Evolutionary conservation across 2,113 vertebrate genomes (phyloP), one percentile per base, ranked within the genome.

Genomic region (Eurystomus gularis): DNA sequence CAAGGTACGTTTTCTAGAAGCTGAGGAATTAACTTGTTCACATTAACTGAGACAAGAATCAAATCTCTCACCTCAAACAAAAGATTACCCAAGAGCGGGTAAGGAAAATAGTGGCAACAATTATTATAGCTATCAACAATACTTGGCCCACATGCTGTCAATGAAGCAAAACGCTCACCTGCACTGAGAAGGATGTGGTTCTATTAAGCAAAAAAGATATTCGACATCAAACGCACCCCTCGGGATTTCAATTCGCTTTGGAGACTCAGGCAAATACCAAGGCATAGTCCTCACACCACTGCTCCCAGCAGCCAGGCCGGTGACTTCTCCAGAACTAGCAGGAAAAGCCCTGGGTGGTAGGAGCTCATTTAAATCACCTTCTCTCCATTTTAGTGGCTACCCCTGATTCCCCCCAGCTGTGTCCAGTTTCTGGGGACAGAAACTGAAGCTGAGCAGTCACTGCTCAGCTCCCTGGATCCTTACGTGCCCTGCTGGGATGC

Each of bases 211-310:
- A 64, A 90, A 33, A 52, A 10, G 69, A 39, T 7, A 17, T 1
- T 31, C 51, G n/a, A 35, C 60, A 39, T 9, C 14, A 40, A 57
- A 68, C 2, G 21, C 7, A 2, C 35, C 61, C 51, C 60, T 76
- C n/a, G 7, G 69, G 20, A 61, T 61, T 82, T 28, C 71, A 68
- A 5, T 7, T 37, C 42, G 2, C 40, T 85, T 39, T 0, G 3
- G 18, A 60, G 46, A 62, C 40, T 15, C 49, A 3, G 28, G 48
- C 21, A 55, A 49, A 62, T 21, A 3, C 28, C 65, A 37, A 29
- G 23, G 8, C 31, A 13, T 0, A 16, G 28, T 44, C 49, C 48
- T 66, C 18, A 9, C 0, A 0, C 46, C 49, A 6, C 58, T 10
- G 4, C 3, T 70, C 40, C 71, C 57, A 87, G 79, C 42, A 72